Conservation (phyloP, 37 sponge, comb jelly and placozoan species). For the Bolinopsis microptera region DNA sequence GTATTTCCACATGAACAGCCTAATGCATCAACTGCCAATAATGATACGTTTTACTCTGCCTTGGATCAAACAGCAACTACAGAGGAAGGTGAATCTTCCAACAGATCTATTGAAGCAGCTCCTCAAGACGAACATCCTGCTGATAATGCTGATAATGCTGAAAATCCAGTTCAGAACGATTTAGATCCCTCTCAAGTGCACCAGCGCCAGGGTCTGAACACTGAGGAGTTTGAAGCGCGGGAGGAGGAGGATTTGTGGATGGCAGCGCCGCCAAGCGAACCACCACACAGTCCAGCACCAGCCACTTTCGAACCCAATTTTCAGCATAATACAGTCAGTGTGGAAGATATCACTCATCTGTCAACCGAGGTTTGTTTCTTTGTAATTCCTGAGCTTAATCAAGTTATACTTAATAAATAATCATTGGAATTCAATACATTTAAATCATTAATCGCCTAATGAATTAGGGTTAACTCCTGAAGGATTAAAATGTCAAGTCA, state of each 20-base stretch:
- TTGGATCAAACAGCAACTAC: too few species aligned
- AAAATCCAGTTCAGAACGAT: neutral
- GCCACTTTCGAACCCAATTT: slow-evolving; percentile 25
- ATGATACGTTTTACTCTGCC: neutral
- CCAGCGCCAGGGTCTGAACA: neutral
- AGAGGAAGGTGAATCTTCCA: neutral
- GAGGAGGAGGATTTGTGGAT: slow-evolving; percentile 61
- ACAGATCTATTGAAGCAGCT: neutral
- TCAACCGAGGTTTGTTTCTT: neutral
- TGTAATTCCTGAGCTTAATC: too few species aligned
- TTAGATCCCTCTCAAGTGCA: neutral
- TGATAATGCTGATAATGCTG: neutral
- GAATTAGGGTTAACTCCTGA: too few species aligned
- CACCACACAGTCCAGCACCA: neutral
- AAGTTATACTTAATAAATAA: too few species aligned
- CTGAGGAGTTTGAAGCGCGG: slow-evolving; percentile 36
- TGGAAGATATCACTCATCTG: slow-evolving; percentile 47
- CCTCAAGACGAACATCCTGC: neutral
- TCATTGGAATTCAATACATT: too few species aligned
- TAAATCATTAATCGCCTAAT: too few species aligned
- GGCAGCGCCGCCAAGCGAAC: slow-evolving; percentile 27
- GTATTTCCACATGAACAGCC: neutral
- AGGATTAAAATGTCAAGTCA: too few species aligned
- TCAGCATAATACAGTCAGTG: slow-evolving; percentile 10
- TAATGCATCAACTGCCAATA: neutral